Evolutionary conservation across 1,140 invertebrate genomes (phyloP).

Genomic region (Meloidogyne hapla): DNA sequence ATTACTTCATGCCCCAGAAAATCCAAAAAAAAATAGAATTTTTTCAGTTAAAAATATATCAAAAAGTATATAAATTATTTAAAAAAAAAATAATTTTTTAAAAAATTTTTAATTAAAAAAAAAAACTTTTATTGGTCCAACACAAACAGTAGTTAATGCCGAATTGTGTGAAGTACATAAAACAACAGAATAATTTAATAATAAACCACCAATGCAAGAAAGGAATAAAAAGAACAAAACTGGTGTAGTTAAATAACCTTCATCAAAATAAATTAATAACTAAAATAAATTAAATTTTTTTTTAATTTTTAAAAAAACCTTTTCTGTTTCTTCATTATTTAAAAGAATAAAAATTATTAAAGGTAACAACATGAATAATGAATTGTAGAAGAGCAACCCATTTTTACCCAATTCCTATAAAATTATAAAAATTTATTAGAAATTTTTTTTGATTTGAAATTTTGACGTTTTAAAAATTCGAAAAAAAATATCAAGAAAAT

Average conservation of each 20-base stretch:
- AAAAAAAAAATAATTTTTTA: no score
- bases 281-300: slow-evolving; percentile 24
- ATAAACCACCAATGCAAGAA: slow-evolving; percentile 93
- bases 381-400: slow-evolving; percentile 94
- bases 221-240: slow-evolving; percentile 82
- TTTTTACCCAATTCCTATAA: slow-evolving; percentile 84
- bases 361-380: slow-evolving; percentile 87
- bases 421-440: not conserved
- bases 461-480: no score
- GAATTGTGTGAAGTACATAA: slow-evolving; percentile 93
- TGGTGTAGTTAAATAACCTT: slow-evolving; percentile 67
- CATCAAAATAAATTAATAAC: slow-evolving; percentile 42
- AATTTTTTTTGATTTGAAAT: no score
- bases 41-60: no score
- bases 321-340: slow-evolving; percentile 76
- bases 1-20: no score
- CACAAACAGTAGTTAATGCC: slow-evolving; percentile 94
- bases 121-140: slow-evolving; percentile 83
- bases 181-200: slow-evolving; percentile 89
- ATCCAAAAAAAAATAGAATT: no score
- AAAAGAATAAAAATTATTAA: slow-evolving; percentile 72
- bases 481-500: no score
- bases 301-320: slow-evolving; percentile 62
- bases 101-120: slow-evolving; percentile 6
- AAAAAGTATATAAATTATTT: no score